A percentile compares a stretch with the other conserved stretches of the same genome.
Conservation (phyloP, 2,113 vertebrate genomes). For the Ginglymostoma cirratum region DNA sequence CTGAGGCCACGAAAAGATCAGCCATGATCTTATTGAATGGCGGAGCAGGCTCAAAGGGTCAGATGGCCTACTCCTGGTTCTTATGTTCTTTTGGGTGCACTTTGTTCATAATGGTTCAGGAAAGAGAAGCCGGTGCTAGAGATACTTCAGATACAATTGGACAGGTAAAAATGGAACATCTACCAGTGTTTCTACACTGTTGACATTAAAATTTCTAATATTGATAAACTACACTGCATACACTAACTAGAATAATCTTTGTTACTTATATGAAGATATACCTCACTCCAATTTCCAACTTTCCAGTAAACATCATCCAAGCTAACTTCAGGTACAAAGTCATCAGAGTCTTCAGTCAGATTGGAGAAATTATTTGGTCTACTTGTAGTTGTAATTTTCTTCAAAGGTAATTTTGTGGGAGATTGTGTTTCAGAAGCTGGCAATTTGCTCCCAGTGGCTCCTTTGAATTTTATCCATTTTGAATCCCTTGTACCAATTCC, state of each 20-base stretch:
- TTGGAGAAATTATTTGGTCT: background rate
- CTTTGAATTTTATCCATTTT: background rate
- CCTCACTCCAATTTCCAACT: conserved; percentile 84
- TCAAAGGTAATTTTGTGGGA: background rate
- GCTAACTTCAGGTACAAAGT: conserved; percentile 41
- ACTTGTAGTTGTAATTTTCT: background rate
- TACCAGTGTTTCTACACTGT: background rate
- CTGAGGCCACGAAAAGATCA: too few species aligned
- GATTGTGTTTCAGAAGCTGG: background rate
- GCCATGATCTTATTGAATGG: too few species aligned
- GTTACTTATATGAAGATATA: conserved; percentile 45
- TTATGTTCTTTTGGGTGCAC: background rate
- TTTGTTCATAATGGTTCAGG: background rate
- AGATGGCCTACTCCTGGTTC: too few species aligned
- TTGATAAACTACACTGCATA: background rate
- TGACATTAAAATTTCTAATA: background rate
- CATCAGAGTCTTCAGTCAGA: conserved; percentile 42
- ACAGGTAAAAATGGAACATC: background rate
- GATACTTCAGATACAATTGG: background rate
- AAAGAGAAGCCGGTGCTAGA: background rate
- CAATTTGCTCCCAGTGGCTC: background rate
- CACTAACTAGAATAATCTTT: background rate
- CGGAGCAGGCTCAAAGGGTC: too few species aligned
- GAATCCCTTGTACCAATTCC: too few species aligned
- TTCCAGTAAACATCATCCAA: conserved; percentile 61